A percentile compares a stretch with the other conserved stretches of the same genome.
Conservation (phyloP, 2,888 invertebrate species). For the Drosophila crucigera region DNA sequence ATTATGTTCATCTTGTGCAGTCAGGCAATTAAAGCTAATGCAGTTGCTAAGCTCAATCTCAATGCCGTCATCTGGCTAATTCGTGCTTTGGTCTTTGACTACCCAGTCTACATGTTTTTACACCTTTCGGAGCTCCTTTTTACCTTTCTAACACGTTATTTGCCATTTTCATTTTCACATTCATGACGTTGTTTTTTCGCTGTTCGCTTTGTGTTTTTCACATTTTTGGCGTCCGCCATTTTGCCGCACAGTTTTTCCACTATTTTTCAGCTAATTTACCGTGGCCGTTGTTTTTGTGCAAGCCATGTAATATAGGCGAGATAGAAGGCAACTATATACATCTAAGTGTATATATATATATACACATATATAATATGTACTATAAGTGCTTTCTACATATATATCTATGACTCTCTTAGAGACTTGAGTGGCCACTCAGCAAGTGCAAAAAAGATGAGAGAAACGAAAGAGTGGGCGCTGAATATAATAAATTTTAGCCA, state of each 20-base stretch:
- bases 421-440: conserved; percentile 46
- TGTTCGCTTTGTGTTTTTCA: conserved; percentile 41
- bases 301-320: conserved; percentile 22
- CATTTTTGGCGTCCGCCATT: conserved; percentile 75
- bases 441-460: conserved; percentile 22
- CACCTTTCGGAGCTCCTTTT: conserved; percentile 38
- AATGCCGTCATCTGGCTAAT: conserved; percentile 62
- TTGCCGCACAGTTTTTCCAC: conserved; percentile 72
- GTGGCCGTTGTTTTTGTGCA: conserved; percentile 71
- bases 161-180: conserved; percentile 50
- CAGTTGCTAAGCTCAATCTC: conserved; percentile 57
- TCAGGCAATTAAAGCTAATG: conserved; percentile 57
- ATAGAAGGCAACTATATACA: not conserved
- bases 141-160: conserved; percentile 55
- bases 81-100: conserved; percentile 30
- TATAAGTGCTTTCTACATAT: conserved; percentile 21
- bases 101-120: conserved; percentile 25
- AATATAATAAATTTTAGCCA: conserved; percentile 76
- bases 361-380: conserved; percentile 11
- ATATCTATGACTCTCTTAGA: conserved; percentile 71
- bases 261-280: conserved; percentile 77
- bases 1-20: not conserved
- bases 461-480: conserved; percentile 46
- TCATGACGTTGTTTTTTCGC: conserved; percentile 44
- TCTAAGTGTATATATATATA: conserved; percentile 7